Base-by-base conservation (phyloP, 2,113 vertebrate genomes). In the Heterocephalus glaber region DNA sequence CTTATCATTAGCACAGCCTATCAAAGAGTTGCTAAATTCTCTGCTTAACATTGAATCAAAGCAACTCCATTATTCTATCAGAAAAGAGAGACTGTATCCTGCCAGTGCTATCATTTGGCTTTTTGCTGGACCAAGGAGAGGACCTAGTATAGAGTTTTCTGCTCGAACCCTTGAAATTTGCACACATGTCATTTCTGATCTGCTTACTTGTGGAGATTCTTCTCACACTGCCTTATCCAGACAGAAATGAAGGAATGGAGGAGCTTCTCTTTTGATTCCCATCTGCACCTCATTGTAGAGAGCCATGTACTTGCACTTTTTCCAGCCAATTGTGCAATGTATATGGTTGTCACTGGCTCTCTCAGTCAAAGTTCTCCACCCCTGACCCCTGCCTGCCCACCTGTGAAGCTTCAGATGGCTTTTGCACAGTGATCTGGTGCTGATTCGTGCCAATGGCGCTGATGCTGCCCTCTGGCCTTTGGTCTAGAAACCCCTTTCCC, bases 1-100 rank as follows among this genome's bases (percentile, higher is more conserved):
- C 97, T 97, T 95, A 83, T 98, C 98, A 98, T 98, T 98, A 98
- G 98, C 97, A 95, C 83, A 97, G 89, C 97, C 94, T 98, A 95
- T 97, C 97, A 97, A 96, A 89, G 92, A 96, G 61, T 97, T 97
- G 97, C 97, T 98, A 97, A 98, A 98, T 97, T 97, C 96, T 97
- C 96, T 97, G 65, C 93, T 93, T 97, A 94, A 96, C 98, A 96
- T 87, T 97, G 98, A 98, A 98, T 98, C 95, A 98, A 97, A 98
- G 97, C 95, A 97, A 95, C 93, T 97, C 95, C 72, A 74, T 97
- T 98, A 97, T 88, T 97, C 92, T 97, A 96, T 91, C 95, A 97
- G 95, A 84, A 97, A 97, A 97, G 87, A 97, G 93, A 96, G 97
- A 97, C 95, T 84, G 52, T 94, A 85, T 77, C 90, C 93, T 93